Evolutionary conservation across 2,888 invertebrate genomes (phyloP).

Genomic region (Tridacna crocea): DNA sequence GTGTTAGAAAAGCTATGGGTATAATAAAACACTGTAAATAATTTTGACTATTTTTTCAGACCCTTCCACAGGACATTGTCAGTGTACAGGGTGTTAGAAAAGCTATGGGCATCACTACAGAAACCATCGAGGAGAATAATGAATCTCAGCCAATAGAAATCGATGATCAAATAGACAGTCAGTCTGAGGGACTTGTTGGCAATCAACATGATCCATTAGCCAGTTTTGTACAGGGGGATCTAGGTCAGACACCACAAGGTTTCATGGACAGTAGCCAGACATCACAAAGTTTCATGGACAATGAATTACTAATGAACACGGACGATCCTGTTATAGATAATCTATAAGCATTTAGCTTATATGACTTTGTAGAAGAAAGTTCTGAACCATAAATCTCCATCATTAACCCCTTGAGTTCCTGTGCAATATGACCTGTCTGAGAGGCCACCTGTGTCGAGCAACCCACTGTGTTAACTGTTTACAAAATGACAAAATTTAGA

Average conservation of each 20-base stretch:
- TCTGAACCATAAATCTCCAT: too few species aligned
- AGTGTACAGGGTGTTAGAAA: conserved; percentile 51
- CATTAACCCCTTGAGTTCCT: too few species aligned
- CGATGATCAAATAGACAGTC: conserved; percentile 53
- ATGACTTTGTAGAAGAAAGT: too few species aligned
- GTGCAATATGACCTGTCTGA: too few species aligned
- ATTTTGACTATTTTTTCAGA: conserved; percentile 38
- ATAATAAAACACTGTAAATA: conserved; percentile 4
- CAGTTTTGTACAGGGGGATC: conserved; percentile 33
- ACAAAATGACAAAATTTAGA: too few species aligned
- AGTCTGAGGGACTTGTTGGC: conserved; percentile 37
- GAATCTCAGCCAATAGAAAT: conserved; percentile 63
- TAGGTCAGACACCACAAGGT: conserved; percentile 18
- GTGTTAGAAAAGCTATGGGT: conserved; percentile 58
- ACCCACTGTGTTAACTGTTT: too few species aligned
- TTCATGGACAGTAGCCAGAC: conserved; percentile 33
- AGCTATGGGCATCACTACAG: conserved; percentile 59
- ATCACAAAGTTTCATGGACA: conserved; percentile 41
- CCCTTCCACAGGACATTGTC: conserved; percentile 45
- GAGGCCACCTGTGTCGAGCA: too few species aligned
- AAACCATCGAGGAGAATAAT: conserved; percentile 47
- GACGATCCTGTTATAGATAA: conserved; percentile 71
- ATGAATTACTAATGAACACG: conserved; percentile 55
- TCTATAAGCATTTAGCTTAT: conserved; percentile 23
- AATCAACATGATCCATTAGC: conserved; percentile 45